Evolutionary conservation across 2,888 invertebrate genomes (phyloP).

Genomic region (Microplitis deprimator): DNA sequence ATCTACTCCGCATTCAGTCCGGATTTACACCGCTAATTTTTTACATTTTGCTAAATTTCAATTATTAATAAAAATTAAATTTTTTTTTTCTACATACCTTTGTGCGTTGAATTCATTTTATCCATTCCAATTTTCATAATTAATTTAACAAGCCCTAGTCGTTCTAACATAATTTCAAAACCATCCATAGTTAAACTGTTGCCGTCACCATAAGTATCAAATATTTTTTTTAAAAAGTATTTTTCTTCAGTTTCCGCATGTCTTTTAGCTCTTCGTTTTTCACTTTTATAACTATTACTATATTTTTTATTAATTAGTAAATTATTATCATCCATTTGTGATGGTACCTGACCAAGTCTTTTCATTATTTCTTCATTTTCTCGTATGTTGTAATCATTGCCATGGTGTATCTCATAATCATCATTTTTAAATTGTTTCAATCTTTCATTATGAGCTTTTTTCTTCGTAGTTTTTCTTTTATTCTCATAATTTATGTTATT

Average conservation of each 20-base stretch:
- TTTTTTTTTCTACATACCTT: conserved; percentile 14
- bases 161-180: conserved; percentile 79
- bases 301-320: conserved; percentile 3
- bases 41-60: neutral
- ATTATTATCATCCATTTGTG: conserved; percentile 10
- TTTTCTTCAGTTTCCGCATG: conserved; percentile 72
- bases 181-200: conserved; percentile 78
- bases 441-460: conserved; percentile 28
- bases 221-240: conserved; percentile 79
- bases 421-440: conserved; percentile 9
- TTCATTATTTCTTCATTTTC: conserved; percentile 54
- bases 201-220: conserved; percentile 79
- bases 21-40: no score
- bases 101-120: conserved; percentile 37
- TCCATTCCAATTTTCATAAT: conserved; percentile 69
- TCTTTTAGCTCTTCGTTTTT: conserved; percentile 52
- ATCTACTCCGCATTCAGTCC: no score
- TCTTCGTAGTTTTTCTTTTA: neutral
- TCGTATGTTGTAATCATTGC: neutral
- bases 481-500: conserved; percentile 3
- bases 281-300: conserved; percentile 31
- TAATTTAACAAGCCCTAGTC: conserved; percentile 75
- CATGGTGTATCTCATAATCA: neutral
- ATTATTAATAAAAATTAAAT: neutral
- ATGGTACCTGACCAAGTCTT: conserved; percentile 55